A percentile compares a stretch with the other conserved stretches of the same genome.
Conservation (phyloP, 2,797 vertebrate species). For the Caiman crocodilus region DNA sequence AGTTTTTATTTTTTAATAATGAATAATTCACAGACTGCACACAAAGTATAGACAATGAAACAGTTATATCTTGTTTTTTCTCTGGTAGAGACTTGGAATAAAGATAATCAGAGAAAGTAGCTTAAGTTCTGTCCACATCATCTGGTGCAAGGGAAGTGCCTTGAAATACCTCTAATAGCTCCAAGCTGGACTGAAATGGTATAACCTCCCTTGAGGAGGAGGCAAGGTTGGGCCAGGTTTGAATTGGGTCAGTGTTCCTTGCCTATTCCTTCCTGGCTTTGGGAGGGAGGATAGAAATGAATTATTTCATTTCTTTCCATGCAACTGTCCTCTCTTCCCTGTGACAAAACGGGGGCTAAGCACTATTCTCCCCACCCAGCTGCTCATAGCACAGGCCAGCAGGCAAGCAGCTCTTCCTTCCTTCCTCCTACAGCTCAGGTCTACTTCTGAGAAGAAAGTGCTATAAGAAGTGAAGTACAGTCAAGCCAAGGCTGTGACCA, state of each 20-base stretch:
- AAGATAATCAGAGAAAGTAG: neutral
- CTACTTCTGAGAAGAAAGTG: neutral
- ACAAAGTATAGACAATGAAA: neutral
- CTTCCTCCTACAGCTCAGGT: neutral
- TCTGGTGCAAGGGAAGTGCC: neutral
- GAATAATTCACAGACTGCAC: accelerated
- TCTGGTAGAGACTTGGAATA: neutral
- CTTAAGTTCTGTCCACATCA: neutral
- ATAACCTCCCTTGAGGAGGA: neutral
- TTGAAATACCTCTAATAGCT: accelerated
- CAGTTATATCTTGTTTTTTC: neutral
- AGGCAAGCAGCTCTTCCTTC: neutral
- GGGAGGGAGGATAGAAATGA: neutral
- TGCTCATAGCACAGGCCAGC: neutral
- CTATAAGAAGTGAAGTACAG: neutral
- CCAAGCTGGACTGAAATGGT: neutral
- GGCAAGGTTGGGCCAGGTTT: neutral
- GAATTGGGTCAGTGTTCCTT: accelerated
- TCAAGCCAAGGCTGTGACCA: neutral
- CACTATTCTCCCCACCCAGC: neutral
- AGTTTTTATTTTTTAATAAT: neutral
- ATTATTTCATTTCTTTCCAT: too few species aligned
- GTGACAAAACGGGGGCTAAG: neutral
- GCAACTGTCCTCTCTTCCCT: neutral
- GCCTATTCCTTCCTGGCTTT: neutral